Evolutionary conservation across 2,797 vertebrate genomes (phyloP).

Genomic region (Nasua narica): DNA sequence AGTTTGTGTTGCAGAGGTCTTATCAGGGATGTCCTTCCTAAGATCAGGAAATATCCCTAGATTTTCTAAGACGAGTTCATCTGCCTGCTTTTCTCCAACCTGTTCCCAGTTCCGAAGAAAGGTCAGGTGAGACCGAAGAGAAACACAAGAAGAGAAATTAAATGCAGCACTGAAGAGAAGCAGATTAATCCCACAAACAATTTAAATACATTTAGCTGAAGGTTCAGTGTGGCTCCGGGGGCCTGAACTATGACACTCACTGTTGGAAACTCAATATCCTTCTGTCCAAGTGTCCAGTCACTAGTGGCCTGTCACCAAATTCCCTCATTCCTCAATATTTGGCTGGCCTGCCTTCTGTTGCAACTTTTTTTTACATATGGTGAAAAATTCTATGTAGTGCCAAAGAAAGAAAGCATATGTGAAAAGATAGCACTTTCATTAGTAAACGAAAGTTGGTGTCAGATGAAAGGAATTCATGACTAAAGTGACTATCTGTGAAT

Average conservation of each 20-base stretch:
- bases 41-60: not conserved
- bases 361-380: constrained; percentile 43
- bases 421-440: constrained; percentile 58
- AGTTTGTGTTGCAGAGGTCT: not conserved
- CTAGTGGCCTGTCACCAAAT: constrained; percentile 26
- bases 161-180: not conserved
- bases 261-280: constrained; percentile 46
- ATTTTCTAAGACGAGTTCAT: not conserved
- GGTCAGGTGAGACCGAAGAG: not conserved
- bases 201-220: not conserved
- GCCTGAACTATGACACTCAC: not conserved
- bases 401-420: constrained; percentile 64
- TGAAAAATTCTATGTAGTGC: constrained; percentile 40
- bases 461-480: constrained; percentile 45
- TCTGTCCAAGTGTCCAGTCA: constrained; percentile 32
- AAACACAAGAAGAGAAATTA: not conserved
- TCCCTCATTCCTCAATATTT: not conserved
- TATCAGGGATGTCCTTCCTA: not conserved
- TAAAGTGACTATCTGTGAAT: constrained; percentile 42
- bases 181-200: not conserved
- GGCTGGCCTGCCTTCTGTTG: constrained; percentile 15
- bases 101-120: not conserved
- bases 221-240: not conserved
- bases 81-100: not conserved
- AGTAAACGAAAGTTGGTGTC: constrained; percentile 62